A percentile compares a stretch with the other conserved stretches of the same genome.
phyloP scores from a whole-genome alignment of 2,888 invertebrate genomes.

The Gisinianus flammeolus region DNA sequence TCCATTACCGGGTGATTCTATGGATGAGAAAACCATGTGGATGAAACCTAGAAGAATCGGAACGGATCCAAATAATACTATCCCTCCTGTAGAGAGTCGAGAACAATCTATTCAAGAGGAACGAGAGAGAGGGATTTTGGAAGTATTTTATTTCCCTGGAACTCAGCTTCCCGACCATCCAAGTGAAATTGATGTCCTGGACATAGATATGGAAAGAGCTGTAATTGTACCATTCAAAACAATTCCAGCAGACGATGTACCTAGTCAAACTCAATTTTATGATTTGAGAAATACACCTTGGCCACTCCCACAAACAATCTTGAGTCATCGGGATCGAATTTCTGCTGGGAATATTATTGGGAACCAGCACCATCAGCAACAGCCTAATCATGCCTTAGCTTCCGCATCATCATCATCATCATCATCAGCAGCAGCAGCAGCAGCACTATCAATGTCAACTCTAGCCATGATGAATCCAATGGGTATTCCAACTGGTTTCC shows the following conservation, averaged over 20 bases:
- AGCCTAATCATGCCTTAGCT: no score
- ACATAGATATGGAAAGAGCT: slow-evolving; percentile 61
- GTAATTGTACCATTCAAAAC: slow-evolving; percentile 59
- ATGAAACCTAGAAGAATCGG: slow-evolving; percentile 72
- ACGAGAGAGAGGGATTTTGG: slow-evolving; percentile 82
- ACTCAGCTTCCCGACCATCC: slow-evolving; percentile 78
- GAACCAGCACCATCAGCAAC: neutral
- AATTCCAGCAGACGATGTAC: slow-evolving; percentile 88
- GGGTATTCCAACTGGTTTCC: neutral
- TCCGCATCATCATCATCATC: neutral
- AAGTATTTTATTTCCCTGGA: slow-evolving; percentile 74
- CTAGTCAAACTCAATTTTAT: slow-evolving; percentile 72
- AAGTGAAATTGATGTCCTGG: slow-evolving; percentile 84
- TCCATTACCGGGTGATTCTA: neutral
- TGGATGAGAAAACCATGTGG: slow-evolving; percentile 82
- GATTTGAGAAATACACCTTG: slow-evolving; percentile 23
- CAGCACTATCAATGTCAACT: slow-evolving; percentile 15
- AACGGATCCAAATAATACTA: slow-evolving; percentile 62
- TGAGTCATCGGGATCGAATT: neutral
- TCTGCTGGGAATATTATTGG: no score
- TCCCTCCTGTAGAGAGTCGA: slow-evolving; percentile 70
- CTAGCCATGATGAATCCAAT: neutral
- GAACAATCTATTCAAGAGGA: slow-evolving; percentile 87
- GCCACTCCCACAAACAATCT: slow-evolving; percentile 24
- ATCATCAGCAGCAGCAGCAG: neutral